Evolutionary conservation across 1,140 invertebrate species (phyloP).

Genomic region (Hyposmocoma kahamanoa): DNA sequence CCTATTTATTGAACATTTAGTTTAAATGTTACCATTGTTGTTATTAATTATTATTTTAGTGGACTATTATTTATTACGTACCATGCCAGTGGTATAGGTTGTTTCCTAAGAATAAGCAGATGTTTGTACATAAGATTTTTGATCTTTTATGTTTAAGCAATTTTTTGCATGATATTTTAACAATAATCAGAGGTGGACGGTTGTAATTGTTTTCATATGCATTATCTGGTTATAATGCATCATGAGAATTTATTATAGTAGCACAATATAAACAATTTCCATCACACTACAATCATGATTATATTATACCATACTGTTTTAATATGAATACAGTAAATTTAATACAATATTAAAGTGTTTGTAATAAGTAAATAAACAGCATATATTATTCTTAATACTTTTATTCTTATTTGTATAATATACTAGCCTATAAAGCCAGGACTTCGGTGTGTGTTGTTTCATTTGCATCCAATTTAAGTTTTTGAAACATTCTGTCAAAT

Average conservation of each 20-base stretch:
- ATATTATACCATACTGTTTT: no score
- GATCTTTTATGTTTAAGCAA: slow-evolving; percentile 36
- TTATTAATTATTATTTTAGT: slow-evolving; percentile 61
- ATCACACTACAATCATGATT: slow-evolving; percentile 55
- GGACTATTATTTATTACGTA: slow-evolving; percentile 64
- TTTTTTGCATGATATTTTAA: slow-evolving; percentile 51
- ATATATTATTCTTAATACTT: no score
- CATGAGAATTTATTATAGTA: slow-evolving; percentile 44
- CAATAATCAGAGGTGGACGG: slow-evolving; percentile 38
- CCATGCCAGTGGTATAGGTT: slow-evolving; percentile 45
- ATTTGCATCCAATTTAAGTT: no score
- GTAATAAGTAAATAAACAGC: no score
- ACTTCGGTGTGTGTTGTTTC: no score
- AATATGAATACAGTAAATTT: no score
- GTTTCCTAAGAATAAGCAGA: slow-evolving; percentile 42
- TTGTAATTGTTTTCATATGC: slow-evolving; percentile 44
- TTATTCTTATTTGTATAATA: no score
- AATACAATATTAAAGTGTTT: no score
- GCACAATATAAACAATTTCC: slow-evolving; percentile 41
- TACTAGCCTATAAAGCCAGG: no score
- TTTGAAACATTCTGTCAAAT: no score
- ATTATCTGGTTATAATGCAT: slow-evolving; percentile 62
- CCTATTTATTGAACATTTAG: slow-evolving; percentile 49
- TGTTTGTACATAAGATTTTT: slow-evolving; percentile 62
- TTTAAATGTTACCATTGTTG: slow-evolving; percentile 66